These are phyloP conservation scores for Pseudomyrmex flavicornis DNA, from an alignment of 1,140 invertebrate genomes.

Conservation along the genomic window DNA sequence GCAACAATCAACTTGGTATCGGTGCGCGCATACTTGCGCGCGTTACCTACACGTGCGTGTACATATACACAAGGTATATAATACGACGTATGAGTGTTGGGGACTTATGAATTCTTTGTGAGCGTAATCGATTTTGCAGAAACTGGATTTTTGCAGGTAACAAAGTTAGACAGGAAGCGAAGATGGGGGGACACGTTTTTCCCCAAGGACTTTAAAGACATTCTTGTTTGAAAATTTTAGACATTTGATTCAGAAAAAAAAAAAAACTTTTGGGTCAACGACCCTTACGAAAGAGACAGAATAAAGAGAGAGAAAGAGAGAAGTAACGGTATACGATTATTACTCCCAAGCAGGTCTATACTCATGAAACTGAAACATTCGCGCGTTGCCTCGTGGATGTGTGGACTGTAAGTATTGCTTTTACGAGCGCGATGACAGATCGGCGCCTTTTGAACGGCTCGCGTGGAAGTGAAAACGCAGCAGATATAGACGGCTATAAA, in stretches of 20 bases:
- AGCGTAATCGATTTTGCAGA: too few species aligned
- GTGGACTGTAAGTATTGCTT: slow-evolving; percentile 33
- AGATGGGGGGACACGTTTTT: too few species aligned
- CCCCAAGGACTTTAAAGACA: too few species aligned
- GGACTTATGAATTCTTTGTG: slow-evolving; percentile 72
- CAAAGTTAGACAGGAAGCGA: too few species aligned
- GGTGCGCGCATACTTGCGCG: neutral
- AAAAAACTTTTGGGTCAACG: slow-evolving; percentile 65
- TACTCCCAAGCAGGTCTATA: slow-evolving; percentile 73
- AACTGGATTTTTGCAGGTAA: too few species aligned
- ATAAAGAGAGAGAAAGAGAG: slow-evolving; percentile 28
- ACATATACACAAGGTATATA: neutral
- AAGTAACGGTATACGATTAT: slow-evolving; percentile 76
- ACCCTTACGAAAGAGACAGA: slow-evolving; percentile 67
- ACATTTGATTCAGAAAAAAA: too few species aligned
- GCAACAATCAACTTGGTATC: slow-evolving; percentile 26
- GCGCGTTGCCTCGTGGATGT: slow-evolving; percentile 58
- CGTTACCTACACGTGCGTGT: neutral
- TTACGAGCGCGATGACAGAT: slow-evolving; percentile 65
- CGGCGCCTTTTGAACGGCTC: slow-evolving; percentile 57
- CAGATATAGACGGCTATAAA: slow-evolving; percentile 20
- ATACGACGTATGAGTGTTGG: slow-evolving; percentile 28
- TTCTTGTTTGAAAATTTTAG: too few species aligned
- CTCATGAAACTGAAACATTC: slow-evolving; percentile 75
- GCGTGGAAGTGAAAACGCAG: slow-evolving; percentile 63